phyloP scores from a whole-genome alignment of 2,888 invertebrate genomes.

The Dicycla oo region DNA sequence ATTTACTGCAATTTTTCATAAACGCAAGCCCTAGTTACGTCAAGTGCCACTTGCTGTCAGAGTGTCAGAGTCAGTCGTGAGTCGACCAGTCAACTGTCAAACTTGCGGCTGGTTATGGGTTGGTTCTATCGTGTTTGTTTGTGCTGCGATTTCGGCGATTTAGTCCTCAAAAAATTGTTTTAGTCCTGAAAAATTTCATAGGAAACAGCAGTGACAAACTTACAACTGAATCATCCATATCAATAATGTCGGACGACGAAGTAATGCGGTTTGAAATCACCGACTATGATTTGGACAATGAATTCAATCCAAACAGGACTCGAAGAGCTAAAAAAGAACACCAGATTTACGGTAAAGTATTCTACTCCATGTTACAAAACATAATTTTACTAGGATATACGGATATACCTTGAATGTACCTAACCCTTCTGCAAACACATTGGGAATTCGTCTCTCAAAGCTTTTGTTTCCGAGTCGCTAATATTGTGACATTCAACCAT shows the following conservation, averaged over 20 bases:
- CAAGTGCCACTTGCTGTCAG: not conserved
- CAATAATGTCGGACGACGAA: slow-evolving; percentile 94
- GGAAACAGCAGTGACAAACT: not conserved
- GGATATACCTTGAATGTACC: too few relatives aligned
- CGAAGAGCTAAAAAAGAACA: slow-evolving; percentile 96
- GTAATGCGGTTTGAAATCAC: slow-evolving; percentile 98
- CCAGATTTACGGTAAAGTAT: slow-evolving; percentile 96
- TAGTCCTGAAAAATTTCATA: not conserved
- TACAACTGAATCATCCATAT: not conserved
- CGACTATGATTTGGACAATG: slow-evolving; percentile 97
- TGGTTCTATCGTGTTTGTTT: not conserved
- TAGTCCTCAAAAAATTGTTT: not conserved
- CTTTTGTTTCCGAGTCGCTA: too few relatives aligned
- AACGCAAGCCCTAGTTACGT: not conserved
- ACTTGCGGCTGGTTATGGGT: not conserved
- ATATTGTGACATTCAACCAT: too few relatives aligned
- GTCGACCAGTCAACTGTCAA: slow-evolving; percentile 17
- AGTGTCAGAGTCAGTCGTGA: not conserved
- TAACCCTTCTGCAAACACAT: too few relatives aligned
- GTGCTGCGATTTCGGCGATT: not conserved
- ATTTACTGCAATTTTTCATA: not conserved
- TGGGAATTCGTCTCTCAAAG: too few relatives aligned
- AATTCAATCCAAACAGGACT: slow-evolving; percentile 95
- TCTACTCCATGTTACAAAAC: not conserved
- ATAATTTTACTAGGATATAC: not conserved